These are phyloP conservation scores for Pseudomyrmex cubaensis DNA, from an alignment of 1,140 invertebrate genomes.

Conservation along the genomic window DNA sequence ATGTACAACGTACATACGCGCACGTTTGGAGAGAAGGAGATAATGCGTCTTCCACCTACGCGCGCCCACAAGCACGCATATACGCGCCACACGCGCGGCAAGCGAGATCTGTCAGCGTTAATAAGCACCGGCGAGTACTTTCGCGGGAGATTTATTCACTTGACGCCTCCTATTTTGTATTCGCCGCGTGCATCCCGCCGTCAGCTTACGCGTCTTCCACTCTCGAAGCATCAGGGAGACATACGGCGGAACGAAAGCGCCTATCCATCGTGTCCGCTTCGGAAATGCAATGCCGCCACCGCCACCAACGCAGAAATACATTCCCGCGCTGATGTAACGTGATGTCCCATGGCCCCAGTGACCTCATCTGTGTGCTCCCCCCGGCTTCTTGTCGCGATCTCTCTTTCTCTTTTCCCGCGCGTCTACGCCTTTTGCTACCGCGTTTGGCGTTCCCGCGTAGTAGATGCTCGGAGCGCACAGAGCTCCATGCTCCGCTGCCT, in stretches of 20 bases:
- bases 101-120: conserved; percentile 66
- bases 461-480: conserved; percentile 20
- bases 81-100: neutral
- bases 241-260: conserved; percentile 8
- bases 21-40: conserved; percentile 2
- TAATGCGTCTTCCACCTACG: neutral
- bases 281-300: conserved; percentile 1
- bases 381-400: neutral
- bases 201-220: neutral
- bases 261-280: conserved; percentile 22
- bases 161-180: conserved; percentile 37
- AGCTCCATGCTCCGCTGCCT: conserved; percentile 64
- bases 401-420: conserved; percentile 18
- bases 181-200: conserved; percentile 6
- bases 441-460: conserved; percentile 34
- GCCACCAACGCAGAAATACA: conserved; percentile 46
- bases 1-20: neutral
- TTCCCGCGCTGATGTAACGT: conserved; percentile 60
- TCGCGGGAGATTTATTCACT: conserved; percentile 52
- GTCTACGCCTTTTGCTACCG: conserved; percentile 50
- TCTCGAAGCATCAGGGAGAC: conserved; percentile 28
- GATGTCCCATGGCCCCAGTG: conserved; percentile 72
- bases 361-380: conserved; percentile 60
- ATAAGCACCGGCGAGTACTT: conserved; percentile 66
- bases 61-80: neutral